A percentile compares a stretch with the other conserved stretches of the same genome.
Conservation (phyloP, 2,797 vertebrate genomes). For the Sorex maritimensis region DNA sequence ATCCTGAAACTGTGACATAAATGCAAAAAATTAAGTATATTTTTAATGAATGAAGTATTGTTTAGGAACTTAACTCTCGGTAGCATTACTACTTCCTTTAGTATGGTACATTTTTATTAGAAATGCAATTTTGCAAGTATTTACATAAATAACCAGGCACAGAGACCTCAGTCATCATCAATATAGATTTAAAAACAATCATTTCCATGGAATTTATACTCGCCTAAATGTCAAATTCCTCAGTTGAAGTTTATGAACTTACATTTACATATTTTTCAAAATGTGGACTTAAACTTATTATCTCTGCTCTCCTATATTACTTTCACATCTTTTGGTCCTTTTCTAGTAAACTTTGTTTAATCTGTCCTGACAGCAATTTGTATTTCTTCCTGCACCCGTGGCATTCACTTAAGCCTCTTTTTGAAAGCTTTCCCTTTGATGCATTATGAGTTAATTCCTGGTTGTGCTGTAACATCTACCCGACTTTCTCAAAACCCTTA, state of each 20-base stretch:
- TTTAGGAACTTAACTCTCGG: slow-evolving; percentile 18
- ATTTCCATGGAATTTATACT: slow-evolving; percentile 46
- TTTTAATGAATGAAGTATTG: too few relatives aligned
- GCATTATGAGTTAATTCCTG: slow-evolving; percentile 58
- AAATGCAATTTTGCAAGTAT: slow-evolving; percentile 58
- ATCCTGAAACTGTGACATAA: slow-evolving; percentile 10
- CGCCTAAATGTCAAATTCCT: not conserved
- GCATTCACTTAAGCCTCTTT: slow-evolving; percentile 64
- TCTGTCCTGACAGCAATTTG: slow-evolving; percentile 42
- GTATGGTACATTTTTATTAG: slow-evolving; percentile 1
- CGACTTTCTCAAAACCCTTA: slow-evolving; percentile 56
- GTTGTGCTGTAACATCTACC: slow-evolving; percentile 18
- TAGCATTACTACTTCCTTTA: not conserved
- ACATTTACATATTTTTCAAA: slow-evolving; percentile 56
- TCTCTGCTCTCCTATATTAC: not conserved
- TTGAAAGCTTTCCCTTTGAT: slow-evolving; percentile 59
- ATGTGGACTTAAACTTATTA: slow-evolving; percentile 12
- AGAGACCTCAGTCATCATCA: slow-evolving; percentile 33
- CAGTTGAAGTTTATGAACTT: slow-evolving; percentile 47
- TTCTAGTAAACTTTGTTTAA: slow-evolving; percentile 72
- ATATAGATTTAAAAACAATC: slow-evolving; percentile 29
- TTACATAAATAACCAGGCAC: slow-evolving; percentile 1
- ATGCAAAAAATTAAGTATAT: not conserved
- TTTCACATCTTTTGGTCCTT: slow-evolving; percentile 44
- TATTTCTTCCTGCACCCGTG: slow-evolving; percentile 60